Conservation (phyloP, 1,140 invertebrate species). For the Kradibia gibbosae region DNA sequence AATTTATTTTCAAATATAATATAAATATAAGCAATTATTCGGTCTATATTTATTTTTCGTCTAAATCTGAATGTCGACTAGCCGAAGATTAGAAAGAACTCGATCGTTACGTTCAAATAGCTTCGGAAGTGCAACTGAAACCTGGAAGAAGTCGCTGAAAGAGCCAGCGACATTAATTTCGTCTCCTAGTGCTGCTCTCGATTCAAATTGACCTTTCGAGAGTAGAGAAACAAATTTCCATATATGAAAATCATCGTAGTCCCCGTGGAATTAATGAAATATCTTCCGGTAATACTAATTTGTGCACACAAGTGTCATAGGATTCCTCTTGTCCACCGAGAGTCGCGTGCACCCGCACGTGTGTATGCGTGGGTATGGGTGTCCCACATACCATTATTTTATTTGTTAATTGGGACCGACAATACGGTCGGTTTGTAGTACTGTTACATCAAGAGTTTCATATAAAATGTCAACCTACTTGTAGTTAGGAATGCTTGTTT, state of each 20-base stretch:
- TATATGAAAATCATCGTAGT: not conserved
- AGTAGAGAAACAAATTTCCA: not conserved
- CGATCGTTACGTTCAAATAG: too few species aligned
- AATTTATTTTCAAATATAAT: too few species aligned
- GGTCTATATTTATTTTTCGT: too few species aligned
- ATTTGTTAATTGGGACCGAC: constrained; percentile 1
- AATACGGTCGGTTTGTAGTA: not conserved
- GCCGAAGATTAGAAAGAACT: too few species aligned
- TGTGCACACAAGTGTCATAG: not conserved
- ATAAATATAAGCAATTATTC: too few species aligned
- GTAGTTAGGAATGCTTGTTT: constrained; percentile 1
- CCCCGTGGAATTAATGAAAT: constrained; percentile 23
- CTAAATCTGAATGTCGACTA: too few species aligned
- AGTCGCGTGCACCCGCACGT: not conserved
- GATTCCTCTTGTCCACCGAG: not conserved
- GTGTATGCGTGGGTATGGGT: not conserved
- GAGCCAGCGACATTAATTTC: not conserved
- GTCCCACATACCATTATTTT: not conserved
- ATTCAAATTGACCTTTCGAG: not conserved
- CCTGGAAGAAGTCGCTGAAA: not conserved
- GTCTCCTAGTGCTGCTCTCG: not conserved
- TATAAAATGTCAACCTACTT: not conserved
- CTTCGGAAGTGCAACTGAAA: not conserved
- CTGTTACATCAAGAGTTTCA: not conserved
- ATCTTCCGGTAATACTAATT: constrained; percentile 29